Base-by-base conservation (phyloP, 2,113 vertebrate species). In the Stercorarius parasiticus region DNA sequence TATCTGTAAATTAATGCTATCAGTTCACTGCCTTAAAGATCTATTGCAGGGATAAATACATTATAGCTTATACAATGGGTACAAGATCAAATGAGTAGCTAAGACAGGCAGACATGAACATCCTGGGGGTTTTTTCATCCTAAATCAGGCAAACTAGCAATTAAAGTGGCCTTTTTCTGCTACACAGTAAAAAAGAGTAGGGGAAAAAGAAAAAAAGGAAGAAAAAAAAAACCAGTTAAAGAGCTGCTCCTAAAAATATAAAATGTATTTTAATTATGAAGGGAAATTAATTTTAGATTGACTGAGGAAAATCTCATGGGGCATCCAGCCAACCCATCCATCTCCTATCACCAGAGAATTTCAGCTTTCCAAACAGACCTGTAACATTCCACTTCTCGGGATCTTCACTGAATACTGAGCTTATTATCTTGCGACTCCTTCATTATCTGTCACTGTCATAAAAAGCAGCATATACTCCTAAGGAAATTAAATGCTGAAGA, bases 241-340 rank as follows among this genome's bases (percentile, higher is more conserved):
- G 45, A 93, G 27, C 52, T 85, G 26, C 36, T 94, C 62, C 94
- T 93, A 91, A 97, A 96, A 95, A 84, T 94, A 76, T 69, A 40
- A 95, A 90, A 97, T 67, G n/a, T 85, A 90, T 95, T 96, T 96
- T 96, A 97, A 96, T 96, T 97, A 95, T 94, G 93, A 95, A 94
- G 18, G 43, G 30, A 84, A 96, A 97, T 96, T 97, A 95, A 95
- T 97, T 96, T 97, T 95, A 95, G 91, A 95, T 73, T 91, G 81
- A 80, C 86, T 95, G 85, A 96, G 74, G 66, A 94, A 94, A 95
- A 95, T 93, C 78, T 95, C 91, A 59, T 62, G 53, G n/a, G 91
- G 91, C 84, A 96, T 86, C 58, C 55, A 95, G 91, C 91, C 95
- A 97, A 81, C 84, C 71, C 84, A 97, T 97, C 91, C 86, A 94